These are phyloP conservation scores for Zenarchopterus dispar DNA, from an alignment of 2,797 vertebrate genomes.

Conservation along the genomic window DNA sequence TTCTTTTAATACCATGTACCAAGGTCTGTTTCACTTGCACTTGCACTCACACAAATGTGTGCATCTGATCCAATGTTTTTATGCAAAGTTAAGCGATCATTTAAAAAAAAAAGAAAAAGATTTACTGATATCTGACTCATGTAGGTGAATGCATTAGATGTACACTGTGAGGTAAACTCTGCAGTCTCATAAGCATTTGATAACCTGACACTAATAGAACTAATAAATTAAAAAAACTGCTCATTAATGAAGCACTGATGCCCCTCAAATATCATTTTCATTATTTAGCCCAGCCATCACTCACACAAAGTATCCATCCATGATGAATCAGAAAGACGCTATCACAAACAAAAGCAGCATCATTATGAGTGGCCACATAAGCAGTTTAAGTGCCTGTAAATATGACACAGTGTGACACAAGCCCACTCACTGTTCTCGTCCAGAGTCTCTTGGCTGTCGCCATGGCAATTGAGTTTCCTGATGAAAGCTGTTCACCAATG, in stretches of 20 bases:
- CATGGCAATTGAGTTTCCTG: constrained; percentile 66
- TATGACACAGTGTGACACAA: constrained; percentile 59
- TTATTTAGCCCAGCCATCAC: not conserved
- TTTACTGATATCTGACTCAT: too few species aligned
- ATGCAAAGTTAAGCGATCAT: not conserved
- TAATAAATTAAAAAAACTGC: constrained; percentile 20
- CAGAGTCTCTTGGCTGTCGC: constrained; percentile 61
- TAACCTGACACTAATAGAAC: constrained; percentile 10
- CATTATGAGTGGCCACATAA: constrained; percentile 30
- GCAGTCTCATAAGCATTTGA: not conserved
- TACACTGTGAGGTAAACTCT: not conserved
- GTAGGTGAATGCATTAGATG: too few species aligned
- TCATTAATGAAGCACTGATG: constrained; percentile 25
- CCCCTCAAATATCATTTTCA: constrained; percentile 3
- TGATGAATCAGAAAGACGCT: constrained; percentile 22
- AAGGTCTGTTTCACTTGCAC: constrained; percentile 39
- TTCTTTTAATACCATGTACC: constrained; percentile 43
- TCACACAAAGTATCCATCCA: constrained; percentile 18
- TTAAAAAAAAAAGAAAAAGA: too few species aligned
- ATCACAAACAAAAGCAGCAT: constrained; percentile 50
- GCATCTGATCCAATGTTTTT: not conserved
- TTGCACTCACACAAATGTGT: constrained; percentile 13
- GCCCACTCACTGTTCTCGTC: constrained; percentile 51
- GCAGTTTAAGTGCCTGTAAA: constrained; percentile 52
- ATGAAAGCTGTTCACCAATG: constrained; percentile 68